Evolutionary conservation across 2,797 vertebrate species (phyloP).

Genomic region (Lates japonicus): DNA sequence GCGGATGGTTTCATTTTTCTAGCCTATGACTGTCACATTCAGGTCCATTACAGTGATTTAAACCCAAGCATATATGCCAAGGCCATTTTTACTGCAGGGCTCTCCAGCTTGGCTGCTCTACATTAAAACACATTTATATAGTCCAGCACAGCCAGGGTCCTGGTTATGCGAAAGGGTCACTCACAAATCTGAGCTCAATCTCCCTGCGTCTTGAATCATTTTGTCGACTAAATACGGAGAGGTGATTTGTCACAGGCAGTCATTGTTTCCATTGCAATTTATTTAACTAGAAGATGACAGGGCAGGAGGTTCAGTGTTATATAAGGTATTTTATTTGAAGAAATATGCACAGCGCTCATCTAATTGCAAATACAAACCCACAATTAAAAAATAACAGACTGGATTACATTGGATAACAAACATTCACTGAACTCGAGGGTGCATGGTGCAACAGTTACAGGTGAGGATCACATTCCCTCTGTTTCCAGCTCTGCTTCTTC

Average conservation of each 20-base stretch:
- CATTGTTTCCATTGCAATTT: slow-evolving; percentile 67
- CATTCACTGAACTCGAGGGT: background rate
- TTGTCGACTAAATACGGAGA: slow-evolving; percentile 54
- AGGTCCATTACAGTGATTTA: slow-evolving; percentile 83
- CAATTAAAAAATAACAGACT: background rate
- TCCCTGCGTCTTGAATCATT: slow-evolving; percentile 62
- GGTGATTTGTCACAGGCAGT: slow-evolving; percentile 67
- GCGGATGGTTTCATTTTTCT: slow-evolving; percentile 83
- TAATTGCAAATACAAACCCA: slow-evolving; percentile 19
- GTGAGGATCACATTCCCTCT: background rate
- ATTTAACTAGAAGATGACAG: slow-evolving; percentile 60
- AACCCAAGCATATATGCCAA: slow-evolving; percentile 76
- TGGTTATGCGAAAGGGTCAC: slow-evolving; percentile 65
- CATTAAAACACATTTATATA: slow-evolving; percentile 81
- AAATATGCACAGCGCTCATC: slow-evolving; percentile 10
- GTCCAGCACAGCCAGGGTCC: slow-evolving; percentile 64
- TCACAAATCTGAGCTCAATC: slow-evolving; percentile 70
- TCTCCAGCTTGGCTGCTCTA: slow-evolving; percentile 71
- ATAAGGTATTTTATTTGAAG: slow-evolving; percentile 4
- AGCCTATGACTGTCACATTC: slow-evolving; percentile 82
- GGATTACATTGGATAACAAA: background rate
- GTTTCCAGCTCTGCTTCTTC: background rate
- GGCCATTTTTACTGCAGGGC: slow-evolving; percentile 77
- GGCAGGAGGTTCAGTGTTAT: slow-evolving; percentile 23
- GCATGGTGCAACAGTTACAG: background rate